These are phyloP conservation scores for human (Homo sapiens) DNA, from an alignment of 2,113 vertebrate genomes.

Conservation along the genomic window GRCh38 chrY:7548001-7548500, in stretches of 20 bases:
- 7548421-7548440: not conserved
- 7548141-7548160: not conserved
- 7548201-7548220: not conserved
- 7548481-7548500: not conserved
- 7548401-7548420: not conserved
- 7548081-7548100: not conserved
- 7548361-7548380: not conserved
- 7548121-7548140: not conserved
- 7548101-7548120: too few species aligned
- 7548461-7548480: not conserved
- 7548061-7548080: accelerated
- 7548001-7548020: too few species aligned
- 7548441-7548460: not conserved
- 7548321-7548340: not conserved
- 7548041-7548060: too few species aligned
- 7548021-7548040: too few species aligned
- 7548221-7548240: not conserved
- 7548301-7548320: not conserved
- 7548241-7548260: too few species aligned
- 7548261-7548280: too few species aligned
- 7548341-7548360: too few species aligned
- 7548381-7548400: not conserved
- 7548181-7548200: not conserved
- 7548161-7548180: not conserved
- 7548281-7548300: not conserved